phyloP scores from a whole-genome alignment of 2,888 invertebrate genomes.

The Trissoscelio sp. region DNA sequence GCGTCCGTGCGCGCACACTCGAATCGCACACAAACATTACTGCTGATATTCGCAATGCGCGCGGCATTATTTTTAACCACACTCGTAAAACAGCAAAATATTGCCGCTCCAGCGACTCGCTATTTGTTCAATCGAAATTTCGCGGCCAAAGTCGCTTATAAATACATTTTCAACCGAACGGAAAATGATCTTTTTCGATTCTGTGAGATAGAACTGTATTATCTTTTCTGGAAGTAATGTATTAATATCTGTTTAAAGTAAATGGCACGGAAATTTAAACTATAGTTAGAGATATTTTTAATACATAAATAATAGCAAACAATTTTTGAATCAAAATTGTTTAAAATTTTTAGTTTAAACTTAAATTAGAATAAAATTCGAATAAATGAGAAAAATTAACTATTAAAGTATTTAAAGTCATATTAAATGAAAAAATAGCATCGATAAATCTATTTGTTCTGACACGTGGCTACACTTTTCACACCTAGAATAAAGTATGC shows the following conservation, averaged over 20 bases:
- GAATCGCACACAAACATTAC: conserved; percentile 19
- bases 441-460: conserved; percentile 14
- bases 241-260: conserved; percentile 5
- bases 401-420: not conserved
- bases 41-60: conserved; percentile 1
- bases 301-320: too few species aligned
- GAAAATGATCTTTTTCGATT: conserved; percentile 22
- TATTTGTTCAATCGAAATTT: conserved; percentile 20
- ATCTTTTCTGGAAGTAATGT: conserved; percentile 3
- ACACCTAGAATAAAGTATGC: conserved; percentile 23
- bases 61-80: conserved; percentile 23
- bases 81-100: conserved; percentile 8
- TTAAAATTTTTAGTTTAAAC: too few species aligned
- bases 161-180: conserved; percentile 27
- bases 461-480: conserved; percentile 7
- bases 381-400: not conserved
- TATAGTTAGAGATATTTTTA: too few species aligned
- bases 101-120: not conserved
- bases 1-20: conserved; percentile 20
- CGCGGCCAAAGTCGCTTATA: conserved; percentile 21
- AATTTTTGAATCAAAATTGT: too few species aligned
- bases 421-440: not conserved
- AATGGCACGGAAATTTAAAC: not conserved
- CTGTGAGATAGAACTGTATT: conserved; percentile 4
- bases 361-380: not conserved